Evolutionary conservation across 2,797 vertebrate genomes (phyloP).

Genomic region (Sebastes oblongus): DNA sequence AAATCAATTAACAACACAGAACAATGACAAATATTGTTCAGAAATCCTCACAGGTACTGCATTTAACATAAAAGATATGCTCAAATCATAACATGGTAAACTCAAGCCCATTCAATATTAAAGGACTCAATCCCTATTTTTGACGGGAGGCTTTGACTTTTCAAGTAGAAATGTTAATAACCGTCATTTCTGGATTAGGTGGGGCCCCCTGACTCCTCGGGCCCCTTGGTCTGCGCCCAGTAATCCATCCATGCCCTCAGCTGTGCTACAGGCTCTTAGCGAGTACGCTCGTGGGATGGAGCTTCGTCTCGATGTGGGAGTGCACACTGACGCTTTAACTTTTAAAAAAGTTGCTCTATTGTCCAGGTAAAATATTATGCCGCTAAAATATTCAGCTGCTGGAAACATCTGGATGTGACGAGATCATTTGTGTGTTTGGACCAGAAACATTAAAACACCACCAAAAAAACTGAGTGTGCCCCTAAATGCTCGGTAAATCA

Average conservation of each 20-base stretch:
- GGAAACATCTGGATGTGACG: background rate
- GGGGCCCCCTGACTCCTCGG: background rate
- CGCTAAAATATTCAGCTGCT: background rate
- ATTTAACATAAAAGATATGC: no score
- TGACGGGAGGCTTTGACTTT: background rate
- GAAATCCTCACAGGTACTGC: no score
- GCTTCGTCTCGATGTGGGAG: background rate
- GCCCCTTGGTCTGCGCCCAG: background rate
- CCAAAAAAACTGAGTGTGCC: background rate
- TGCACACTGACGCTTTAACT: background rate
- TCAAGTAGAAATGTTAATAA: conserved; percentile 22
- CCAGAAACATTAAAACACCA: background rate
- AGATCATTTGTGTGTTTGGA: background rate
- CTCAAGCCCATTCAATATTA: background rate
- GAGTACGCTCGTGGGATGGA: background rate
- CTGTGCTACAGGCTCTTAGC: background rate
- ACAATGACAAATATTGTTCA: no score
- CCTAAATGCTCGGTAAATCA: background rate
- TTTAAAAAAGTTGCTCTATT: background rate
- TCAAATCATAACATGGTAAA: no score
- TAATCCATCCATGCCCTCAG: conserved; percentile 16
- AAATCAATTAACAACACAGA: no score
- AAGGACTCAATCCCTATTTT: background rate
- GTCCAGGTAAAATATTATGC: background rate
- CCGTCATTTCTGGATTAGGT: conserved; percentile 17